phyloP scores from a whole-genome alignment of 2,888 invertebrate genomes.

The Agrochola litura region DNA sequence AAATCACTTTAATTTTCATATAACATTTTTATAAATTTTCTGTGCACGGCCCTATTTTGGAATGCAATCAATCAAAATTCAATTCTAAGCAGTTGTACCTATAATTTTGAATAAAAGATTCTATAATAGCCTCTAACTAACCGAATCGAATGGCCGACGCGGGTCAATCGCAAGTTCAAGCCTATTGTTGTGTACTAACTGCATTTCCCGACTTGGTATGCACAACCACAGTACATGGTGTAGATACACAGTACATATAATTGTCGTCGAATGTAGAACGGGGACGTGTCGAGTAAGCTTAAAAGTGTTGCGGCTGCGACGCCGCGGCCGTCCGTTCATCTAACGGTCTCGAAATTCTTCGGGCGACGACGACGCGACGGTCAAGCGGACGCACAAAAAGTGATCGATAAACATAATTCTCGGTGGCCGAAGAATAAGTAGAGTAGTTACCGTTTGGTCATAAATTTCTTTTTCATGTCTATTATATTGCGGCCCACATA shows the following conservation, averaged over 20 bases:
- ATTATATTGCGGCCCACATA: constrained; percentile 31
- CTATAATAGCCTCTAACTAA: not conserved
- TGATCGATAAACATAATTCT: constrained; percentile 69
- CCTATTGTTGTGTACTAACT: constrained; percentile 57
- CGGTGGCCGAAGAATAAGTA: constrained; percentile 45
- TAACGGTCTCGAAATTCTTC: constrained; percentile 81
- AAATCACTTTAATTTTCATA: not conserved
- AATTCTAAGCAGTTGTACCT: not conserved
- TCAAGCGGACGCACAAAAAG: constrained; percentile 70
- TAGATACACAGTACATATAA: constrained; percentile 52
- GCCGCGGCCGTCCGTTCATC: constrained; percentile 77
- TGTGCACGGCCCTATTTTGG: not conserved
- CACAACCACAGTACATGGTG: constrained; percentile 28
- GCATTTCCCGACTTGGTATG: constrained; percentile 54
- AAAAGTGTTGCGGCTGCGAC: constrained; percentile 61
- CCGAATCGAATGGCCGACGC: not conserved
- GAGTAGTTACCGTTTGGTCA: constrained; percentile 45
- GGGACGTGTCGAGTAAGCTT: constrained; percentile 67
- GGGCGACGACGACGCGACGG: constrained; percentile 42
- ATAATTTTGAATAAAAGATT: not conserved
- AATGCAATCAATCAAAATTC: not conserved
- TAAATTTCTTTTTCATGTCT: constrained; percentile 37
- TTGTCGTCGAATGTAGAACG: constrained; percentile 68
- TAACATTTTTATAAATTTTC: not conserved
- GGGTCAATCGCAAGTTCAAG: constrained; percentile 29